Evolutionary conservation across 2,113 vertebrate species (phyloP).

Genomic region (Aegotheles bennettii): DNA sequence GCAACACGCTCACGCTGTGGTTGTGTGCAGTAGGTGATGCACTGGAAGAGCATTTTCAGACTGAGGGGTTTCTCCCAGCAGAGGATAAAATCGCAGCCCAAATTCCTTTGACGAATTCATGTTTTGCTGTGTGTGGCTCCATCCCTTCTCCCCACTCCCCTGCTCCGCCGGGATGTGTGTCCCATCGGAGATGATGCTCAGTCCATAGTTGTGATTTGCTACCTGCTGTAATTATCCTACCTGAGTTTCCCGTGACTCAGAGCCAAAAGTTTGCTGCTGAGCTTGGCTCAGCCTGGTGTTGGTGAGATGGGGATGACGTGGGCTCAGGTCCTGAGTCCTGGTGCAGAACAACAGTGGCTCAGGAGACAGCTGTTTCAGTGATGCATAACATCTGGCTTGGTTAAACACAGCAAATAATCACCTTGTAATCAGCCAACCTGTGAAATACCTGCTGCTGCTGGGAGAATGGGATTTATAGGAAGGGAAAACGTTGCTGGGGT

Average conservation of each 20-base stretch:
- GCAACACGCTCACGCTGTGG: accelerated
- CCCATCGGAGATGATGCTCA: background rate
- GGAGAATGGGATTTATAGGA: background rate
- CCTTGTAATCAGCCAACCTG: background rate
- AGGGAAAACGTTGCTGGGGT: background rate
- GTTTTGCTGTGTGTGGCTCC: background rate
- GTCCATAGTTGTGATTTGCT: background rate
- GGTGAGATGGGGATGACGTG: background rate
- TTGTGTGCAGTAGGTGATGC: background rate
- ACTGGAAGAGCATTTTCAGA: background rate
- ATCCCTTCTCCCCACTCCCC: background rate
- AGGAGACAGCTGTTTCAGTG: background rate
- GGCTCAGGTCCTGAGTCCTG: background rate
- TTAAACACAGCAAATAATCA: background rate
- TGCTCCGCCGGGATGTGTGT: accelerated
- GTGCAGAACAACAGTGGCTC: background rate
- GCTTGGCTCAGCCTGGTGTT: background rate
- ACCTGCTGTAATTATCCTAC: background rate
- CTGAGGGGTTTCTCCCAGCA: background rate
- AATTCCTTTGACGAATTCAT: background rate
- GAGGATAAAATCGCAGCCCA: background rate
- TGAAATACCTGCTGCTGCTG: background rate
- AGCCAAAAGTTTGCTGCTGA: background rate
- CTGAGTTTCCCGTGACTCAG: background rate
- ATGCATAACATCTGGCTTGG: background rate